These are phyloP conservation scores for Trachythela sp. DNA, from an alignment of 64 coral and sea anemone species.

Conservation along the genomic window DNA sequence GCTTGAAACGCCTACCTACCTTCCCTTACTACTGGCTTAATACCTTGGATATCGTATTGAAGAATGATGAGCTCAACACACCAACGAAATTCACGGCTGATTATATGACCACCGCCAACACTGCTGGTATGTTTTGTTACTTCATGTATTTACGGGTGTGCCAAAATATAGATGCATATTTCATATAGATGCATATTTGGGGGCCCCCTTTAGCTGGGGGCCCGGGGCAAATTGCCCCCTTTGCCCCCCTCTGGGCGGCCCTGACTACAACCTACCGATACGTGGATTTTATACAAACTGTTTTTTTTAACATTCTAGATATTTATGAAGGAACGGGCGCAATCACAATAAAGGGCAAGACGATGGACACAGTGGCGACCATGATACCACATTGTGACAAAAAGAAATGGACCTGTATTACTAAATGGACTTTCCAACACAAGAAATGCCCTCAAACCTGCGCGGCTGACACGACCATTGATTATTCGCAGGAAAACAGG, in stretches of 20 bases:
- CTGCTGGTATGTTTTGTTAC: not conserved
- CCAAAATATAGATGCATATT: too few species aligned
- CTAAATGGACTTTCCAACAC: not conserved
- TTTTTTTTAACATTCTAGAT: not conserved
- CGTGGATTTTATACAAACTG: not conserved
- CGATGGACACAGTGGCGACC: not conserved
- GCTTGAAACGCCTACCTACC: not conserved
- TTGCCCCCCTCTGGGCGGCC: too few species aligned
- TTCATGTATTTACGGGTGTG: not conserved
- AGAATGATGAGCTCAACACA: not conserved
- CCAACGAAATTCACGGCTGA: not conserved
- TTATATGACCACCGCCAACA: not conserved
- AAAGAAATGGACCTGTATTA: not conserved
- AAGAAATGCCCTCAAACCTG: not conserved
- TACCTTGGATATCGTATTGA: not conserved
- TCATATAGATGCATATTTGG: too few species aligned
- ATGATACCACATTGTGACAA: not conserved
- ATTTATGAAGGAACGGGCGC: not conserved
- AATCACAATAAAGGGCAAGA: not conserved
- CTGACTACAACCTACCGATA: too few species aligned
- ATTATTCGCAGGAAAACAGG: not conserved
- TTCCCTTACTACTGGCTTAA: not conserved
- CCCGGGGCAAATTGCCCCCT: too few species aligned
- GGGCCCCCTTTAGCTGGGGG: too few species aligned
- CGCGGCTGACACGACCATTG: not conserved